Percentiles rank a stretch among this genome's conserved stretches.
phyloP scores from a whole-genome alignment of 2,888 invertebrate genomes.

The Metopia argyrocephala region DNA sequence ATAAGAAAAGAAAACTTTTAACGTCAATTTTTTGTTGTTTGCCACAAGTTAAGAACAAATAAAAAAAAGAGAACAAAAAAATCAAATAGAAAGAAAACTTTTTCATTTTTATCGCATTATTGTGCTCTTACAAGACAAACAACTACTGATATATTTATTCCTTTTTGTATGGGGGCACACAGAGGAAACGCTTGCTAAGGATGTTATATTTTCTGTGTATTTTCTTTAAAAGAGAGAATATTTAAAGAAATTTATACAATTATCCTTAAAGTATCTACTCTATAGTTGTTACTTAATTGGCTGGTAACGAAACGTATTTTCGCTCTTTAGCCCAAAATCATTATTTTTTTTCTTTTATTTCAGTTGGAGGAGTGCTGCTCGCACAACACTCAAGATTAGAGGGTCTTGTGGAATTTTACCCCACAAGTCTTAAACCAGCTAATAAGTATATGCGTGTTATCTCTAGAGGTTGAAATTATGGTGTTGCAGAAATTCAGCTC shows the following conservation, averaged over 20 bases:
- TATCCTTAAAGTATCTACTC: background rate
- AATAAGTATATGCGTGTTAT: no score
- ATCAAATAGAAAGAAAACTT: conserved; percentile 20
- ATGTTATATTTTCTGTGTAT: background rate
- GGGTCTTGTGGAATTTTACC: background rate
- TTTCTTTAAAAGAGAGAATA: background rate
- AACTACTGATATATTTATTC: no score
- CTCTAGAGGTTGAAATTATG: no score
- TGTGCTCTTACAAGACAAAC: conserved; percentile 1
- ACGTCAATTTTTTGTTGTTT: conserved; percentile 40
- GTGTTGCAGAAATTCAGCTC: no score
- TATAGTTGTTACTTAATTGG: background rate
- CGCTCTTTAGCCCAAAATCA: no score
- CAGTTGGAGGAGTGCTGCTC: background rate
- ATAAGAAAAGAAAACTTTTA: conserved; percentile 12
- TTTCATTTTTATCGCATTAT: conserved; percentile 27
- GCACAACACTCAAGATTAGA: background rate
- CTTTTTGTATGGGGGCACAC: background rate
- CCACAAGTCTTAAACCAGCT: no score
- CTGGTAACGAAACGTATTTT: no score
- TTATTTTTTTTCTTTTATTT: no score
- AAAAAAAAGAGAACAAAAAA: conserved; percentile 14
- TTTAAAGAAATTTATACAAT: background rate
- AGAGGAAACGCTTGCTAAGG: conserved; percentile 27
- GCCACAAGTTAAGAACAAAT: conserved; percentile 4